phyloP scores from a whole-genome alignment of 2,888 invertebrate genomes.

The Oxyscelio sp. region DNA sequence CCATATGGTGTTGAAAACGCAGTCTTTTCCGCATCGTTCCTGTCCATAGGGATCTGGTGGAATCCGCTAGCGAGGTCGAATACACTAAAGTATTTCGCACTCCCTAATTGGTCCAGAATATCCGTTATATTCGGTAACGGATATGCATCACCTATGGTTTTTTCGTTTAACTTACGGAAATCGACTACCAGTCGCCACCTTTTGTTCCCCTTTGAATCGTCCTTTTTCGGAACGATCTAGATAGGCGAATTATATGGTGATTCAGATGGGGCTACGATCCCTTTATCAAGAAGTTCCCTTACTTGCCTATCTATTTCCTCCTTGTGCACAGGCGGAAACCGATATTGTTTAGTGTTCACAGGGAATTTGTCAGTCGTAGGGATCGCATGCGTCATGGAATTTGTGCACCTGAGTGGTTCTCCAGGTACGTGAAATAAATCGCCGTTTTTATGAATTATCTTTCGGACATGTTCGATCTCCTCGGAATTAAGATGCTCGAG shows the following conservation, averaged over 20 bases:
- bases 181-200: slow-evolving; percentile 53
- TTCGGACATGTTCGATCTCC: too few relatives aligned
- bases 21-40: slow-evolving; percentile 63
- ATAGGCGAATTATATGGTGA: not conserved
- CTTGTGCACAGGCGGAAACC: slow-evolving; percentile 24
- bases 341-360: slow-evolving; percentile 20
- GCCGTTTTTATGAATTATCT: too few relatives aligned
- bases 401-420: too few relatives aligned
- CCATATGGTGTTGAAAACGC: slow-evolving; percentile 72
- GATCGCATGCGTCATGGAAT: not conserved
- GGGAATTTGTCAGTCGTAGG: not conserved
- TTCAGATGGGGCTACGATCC: not conserved
- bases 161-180: slow-evolving; percentile 52
- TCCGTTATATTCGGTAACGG: slow-evolving; percentile 75
- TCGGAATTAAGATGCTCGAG: too few relatives aligned
- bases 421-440: too few relatives aligned
- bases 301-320: slow-evolving; percentile 32
- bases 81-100: slow-evolving; percentile 73
- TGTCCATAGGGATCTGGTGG: slow-evolving; percentile 75
- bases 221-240: slow-evolving; percentile 20
- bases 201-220: slow-evolving; percentile 52
- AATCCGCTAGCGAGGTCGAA: slow-evolving; percentile 78
- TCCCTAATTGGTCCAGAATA: slow-evolving; percentile 76
- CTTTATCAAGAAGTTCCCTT: not conserved
- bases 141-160: slow-evolving; percentile 52